Base-by-base conservation (phyloP, 2,888 invertebrate genomes). In the Cremastinae sp. region DNA sequence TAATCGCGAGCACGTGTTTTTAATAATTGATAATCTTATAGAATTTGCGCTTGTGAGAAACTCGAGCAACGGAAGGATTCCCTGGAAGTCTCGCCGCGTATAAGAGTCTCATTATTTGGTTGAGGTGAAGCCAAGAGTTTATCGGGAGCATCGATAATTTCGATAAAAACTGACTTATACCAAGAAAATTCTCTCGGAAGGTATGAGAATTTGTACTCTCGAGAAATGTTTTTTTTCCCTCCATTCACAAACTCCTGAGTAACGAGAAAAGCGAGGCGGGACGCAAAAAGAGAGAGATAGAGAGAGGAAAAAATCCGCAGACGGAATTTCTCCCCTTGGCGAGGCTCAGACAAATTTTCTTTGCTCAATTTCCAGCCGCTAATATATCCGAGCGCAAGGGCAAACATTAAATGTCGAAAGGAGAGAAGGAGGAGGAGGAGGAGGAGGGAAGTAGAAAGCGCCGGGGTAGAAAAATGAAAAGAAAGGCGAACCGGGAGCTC, bases 11-110 rank as follows among this genome's bases (percentile, higher is more conserved):
- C 85, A 85, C 83, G 84, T 86, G 86, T 80, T 85, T 84, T 85
- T 89, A 86, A 89, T 89, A 88, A 88, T 88, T 88, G 86, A 86
- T 89, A 85, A 88, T 87, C 86, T 80, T 74, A 80, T 56, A 75
- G 80, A 73, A 53, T 72, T 71, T 64, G 80, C 80, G 75, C 81
- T 53, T 70, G 61, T 70, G 56, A 47, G 70, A 62, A 54, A 70
- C 36, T 18, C 45, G 70, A 41, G 43, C 5, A 51, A 54, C 80
- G 76, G 54, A 74, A 69, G 70, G 74, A 75, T 78, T 76, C 86
- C 87, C 80, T 70, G 78, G 84, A 84, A 85, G 65, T 76, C 71
- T 59, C 59, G 28, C 2, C 5, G 82, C 82, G 80, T 80, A 89
- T 86, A 88, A 88, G 84, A 82, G 84, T 79, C 79, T 74, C 86